phyloP scores from a whole-genome alignment of 2,113 vertebrate species.

The Prochilodus magdalenae region DNA sequence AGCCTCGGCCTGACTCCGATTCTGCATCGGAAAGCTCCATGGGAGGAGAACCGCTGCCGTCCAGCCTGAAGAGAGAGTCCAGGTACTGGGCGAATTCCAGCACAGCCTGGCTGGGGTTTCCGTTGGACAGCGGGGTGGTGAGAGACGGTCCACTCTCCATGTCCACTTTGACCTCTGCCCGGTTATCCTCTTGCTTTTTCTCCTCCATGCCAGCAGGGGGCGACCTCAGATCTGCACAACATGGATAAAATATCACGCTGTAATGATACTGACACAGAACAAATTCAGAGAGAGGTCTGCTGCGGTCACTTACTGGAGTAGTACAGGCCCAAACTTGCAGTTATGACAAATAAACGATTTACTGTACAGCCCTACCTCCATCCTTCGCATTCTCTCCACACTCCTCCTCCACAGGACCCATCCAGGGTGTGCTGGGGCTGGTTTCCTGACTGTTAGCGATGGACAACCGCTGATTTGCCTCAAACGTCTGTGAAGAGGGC shows the following conservation, averaged over 20 bases:
- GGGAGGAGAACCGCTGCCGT: conserved; percentile 91
- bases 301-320: too few relatives aligned
- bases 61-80: conserved; percentile 95
- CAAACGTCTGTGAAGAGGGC: conserved; percentile 58
- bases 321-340: too few relatives aligned
- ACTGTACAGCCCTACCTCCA: conserved; percentile 27
- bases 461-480: conserved; percentile 62
- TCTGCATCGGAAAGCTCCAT: conserved; percentile 87
- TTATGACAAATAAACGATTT: too few relatives aligned
- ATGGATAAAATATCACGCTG: not conserved
- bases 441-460: conserved; percentile 68
- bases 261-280: not conserved
- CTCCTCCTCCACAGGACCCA: conserved; percentile 56
- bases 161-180: conserved; percentile 50
- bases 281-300: too few relatives aligned
- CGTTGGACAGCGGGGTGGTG: conserved; percentile 81
- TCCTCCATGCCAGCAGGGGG: not conserved
- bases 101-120: conserved; percentile 95
- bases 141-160: conserved; percentile 12
- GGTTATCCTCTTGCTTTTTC: conserved; percentile 52
- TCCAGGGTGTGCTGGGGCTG: conserved; percentile 24
- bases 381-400: conserved; percentile 45
- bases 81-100: conserved; percentile 97
- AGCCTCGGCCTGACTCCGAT: conserved; percentile 79
- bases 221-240: not conserved